These are phyloP conservation scores for Spilogale gracilis DNA, from an alignment of 2,113 vertebrate genomes.

Conservation along the genomic window DNA sequence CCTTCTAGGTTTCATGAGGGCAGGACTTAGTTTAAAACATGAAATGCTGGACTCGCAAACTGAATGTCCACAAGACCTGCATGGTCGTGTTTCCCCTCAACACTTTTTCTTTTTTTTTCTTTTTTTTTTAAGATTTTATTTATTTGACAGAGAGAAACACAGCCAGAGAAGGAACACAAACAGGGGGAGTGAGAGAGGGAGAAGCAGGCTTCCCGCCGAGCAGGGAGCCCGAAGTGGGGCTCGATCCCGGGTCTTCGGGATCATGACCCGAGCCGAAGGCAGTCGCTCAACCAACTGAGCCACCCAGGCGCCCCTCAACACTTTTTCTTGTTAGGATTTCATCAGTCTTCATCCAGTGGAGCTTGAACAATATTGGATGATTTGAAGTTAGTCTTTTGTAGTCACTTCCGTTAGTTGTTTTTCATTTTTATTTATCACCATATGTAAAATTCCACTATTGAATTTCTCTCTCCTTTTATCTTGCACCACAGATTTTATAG, in stretches of 20 bases:
- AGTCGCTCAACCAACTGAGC: too few relatives aligned
- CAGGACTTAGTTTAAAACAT: not conserved
- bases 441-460: slow-evolving; percentile 47
- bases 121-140: too few relatives aligned
- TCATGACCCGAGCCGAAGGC: too few relatives aligned
- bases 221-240: too few relatives aligned
- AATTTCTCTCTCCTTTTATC: slow-evolving; percentile 42
- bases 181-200: too few relatives aligned
- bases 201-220: too few relatives aligned
- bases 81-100: not conserved
- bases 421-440: slow-evolving; percentile 65
- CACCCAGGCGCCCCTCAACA: too few relatives aligned
- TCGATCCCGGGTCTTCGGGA: too few relatives aligned
- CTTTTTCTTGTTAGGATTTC: not conserved
- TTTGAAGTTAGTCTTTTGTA: slow-evolving; percentile 7
- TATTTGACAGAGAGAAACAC: too few relatives aligned
- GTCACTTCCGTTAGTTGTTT: not conserved
- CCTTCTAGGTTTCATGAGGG: not conserved
- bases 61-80: not conserved
- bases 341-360: not conserved
- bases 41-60: not conserved
- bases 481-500: slow-evolving; percentile 42
- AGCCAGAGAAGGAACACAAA: too few relatives aligned
- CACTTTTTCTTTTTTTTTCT: too few relatives aligned
- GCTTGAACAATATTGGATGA: not conserved